A percentile compares a stretch with the other conserved stretches of the same genome.
These are phyloP conservation scores for Aurelia sp. DNA, from an alignment of 30 jellyfish, hydroid and myxozoan genomes.

Conservation along the genomic window DNA sequence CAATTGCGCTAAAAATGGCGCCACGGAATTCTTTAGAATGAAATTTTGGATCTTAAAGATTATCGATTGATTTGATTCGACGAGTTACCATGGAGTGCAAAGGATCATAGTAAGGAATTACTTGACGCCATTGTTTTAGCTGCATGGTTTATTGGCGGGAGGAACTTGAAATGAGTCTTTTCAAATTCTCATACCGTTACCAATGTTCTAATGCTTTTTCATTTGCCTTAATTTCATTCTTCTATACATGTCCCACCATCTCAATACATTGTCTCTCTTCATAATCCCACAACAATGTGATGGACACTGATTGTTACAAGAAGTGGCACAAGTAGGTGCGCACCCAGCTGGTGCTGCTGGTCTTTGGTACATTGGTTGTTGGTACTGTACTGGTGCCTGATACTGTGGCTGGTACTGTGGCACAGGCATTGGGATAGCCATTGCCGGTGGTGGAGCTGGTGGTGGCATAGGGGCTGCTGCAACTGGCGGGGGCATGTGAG, in stretches of 20 bases:
- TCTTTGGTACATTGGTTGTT: conserved; percentile 33
- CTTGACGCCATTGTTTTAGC: too few relatives aligned
- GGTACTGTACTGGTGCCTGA: conserved; percentile 45
- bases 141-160: too few relatives aligned
- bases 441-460: conserved; percentile 38
- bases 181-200: not conserved
- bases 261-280: conserved; percentile 73
- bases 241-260: conserved; percentile 75
- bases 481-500: conserved; percentile 22
- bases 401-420: conserved; percentile 45
- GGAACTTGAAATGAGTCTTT: too few relatives aligned
- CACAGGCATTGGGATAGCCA: not conserved
- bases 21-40: too few relatives aligned
- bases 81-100: too few relatives aligned
- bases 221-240: conserved; percentile 23
- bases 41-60: too few relatives aligned
- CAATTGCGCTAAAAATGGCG: too few relatives aligned
- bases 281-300: conserved; percentile 90
- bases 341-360: conserved; percentile 41
- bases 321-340: conserved; percentile 69
- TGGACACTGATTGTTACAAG: conserved; percentile 69
- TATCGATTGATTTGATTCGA: too few relatives aligned
- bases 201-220: conserved; percentile 3
- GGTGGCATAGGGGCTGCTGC: not conserved
- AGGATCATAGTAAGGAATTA: too few relatives aligned